Evolutionary conservation across 1,140 invertebrate species (phyloP).

Genomic region (Drosophila sturtevanti): DNA sequence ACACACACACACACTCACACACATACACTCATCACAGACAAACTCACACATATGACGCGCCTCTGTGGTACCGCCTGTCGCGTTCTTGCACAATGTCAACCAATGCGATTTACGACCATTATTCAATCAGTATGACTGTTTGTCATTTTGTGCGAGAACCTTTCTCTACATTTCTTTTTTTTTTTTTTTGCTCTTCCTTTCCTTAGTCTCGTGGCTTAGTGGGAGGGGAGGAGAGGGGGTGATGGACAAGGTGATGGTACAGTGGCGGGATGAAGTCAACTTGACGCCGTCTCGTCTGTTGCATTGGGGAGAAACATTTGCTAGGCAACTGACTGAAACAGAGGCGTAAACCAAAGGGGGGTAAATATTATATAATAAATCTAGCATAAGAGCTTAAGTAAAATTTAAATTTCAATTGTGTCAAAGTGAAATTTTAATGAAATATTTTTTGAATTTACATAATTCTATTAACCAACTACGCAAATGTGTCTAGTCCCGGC

Average conservation of each 20-base stretch:
- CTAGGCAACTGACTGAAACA: slow-evolving; percentile 36
- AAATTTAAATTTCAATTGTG: background rate
- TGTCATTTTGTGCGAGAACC: slow-evolving; percentile 73
- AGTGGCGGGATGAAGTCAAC: slow-evolving; percentile 62
- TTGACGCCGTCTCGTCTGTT: slow-evolving; percentile 78
- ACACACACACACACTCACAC: background rate
- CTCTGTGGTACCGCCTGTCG: background rate
- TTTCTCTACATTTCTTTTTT: slow-evolving; percentile 5
- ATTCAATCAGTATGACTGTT: slow-evolving; percentile 81
- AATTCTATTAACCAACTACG: background rate
- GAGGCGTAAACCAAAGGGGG: background rate
- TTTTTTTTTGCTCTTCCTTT: slow-evolving; percentile 28
- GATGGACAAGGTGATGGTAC: background rate
- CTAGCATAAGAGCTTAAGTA: too few species aligned
- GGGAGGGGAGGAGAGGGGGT: background rate
- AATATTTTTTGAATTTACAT: background rate
- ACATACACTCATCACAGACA: background rate
- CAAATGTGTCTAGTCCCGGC: background rate
- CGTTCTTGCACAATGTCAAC: slow-evolving; percentile 57
- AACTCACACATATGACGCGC: slow-evolving; percentile 5
- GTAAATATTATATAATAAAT: too few species aligned
- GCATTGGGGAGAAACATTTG: slow-evolving; percentile 73
- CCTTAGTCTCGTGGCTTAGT: slow-evolving; percentile 8
- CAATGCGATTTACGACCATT: slow-evolving; percentile 81
- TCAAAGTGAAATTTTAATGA: background rate